Conservation (phyloP, 2,113 vertebrate species). For the Thymallus thymallus region DNA sequence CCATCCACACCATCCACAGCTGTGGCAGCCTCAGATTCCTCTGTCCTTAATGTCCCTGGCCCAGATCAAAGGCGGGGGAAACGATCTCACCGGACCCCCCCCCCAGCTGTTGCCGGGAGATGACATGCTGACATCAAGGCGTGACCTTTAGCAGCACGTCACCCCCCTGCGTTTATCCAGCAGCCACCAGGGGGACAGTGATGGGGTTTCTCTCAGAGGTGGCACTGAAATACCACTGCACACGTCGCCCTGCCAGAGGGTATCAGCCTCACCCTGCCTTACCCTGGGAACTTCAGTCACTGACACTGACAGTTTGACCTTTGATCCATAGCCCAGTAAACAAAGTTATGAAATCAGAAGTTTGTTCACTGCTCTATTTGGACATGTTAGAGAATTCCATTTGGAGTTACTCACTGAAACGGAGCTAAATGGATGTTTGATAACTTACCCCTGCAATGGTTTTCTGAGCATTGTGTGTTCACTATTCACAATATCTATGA, state of each 20-base stretch:
- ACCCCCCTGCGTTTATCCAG: conserved; percentile 22
- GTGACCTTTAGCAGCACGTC: conserved; percentile 45
- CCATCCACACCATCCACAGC: background rate
- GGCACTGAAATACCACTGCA: conserved; percentile 4
- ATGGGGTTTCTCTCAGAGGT: background rate
- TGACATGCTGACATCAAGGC: conserved; percentile 28
- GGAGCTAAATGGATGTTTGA: conserved; percentile 14
- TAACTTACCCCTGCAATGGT: conserved; percentile 14
- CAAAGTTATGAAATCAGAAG: background rate
- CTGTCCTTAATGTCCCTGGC: conserved; percentile 7
- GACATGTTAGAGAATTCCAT: background rate
- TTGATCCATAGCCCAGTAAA: conserved; percentile 17
- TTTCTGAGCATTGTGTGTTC: too few relatives aligned
- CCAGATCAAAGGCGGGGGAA: conserved; percentile 19
- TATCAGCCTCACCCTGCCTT: background rate
- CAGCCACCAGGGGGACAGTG: background rate
- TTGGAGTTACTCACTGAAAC: background rate
- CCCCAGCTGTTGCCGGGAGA: conserved; percentile 36
- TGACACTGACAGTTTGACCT: conserved; percentile 5
- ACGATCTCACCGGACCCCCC: conserved; percentile 1
- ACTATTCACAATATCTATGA: too few relatives aligned
- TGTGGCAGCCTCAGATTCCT: background rate
- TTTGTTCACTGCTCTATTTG: background rate
- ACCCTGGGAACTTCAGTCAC: conserved; percentile 10
- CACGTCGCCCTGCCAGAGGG: background rate